Percentiles rank a stretch among this genome's conserved stretches.
These are phyloP conservation scores for Blomia tropicalis DNA, from an alignment of 2,888 invertebrate genomes.

Conservation along the genomic window DNA sequence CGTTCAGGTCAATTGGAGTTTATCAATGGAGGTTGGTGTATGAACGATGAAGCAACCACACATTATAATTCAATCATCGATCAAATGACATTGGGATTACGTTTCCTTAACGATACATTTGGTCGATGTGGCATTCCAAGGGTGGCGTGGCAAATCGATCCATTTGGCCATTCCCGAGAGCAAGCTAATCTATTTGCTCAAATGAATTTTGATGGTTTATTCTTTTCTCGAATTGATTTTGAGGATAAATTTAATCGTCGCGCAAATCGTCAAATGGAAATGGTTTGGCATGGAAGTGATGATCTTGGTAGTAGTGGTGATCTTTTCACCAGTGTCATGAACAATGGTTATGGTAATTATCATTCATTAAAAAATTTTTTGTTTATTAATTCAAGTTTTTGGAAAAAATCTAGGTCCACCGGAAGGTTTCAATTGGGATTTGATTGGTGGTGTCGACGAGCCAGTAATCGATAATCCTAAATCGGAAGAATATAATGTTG, in stretches of 20 bases:
- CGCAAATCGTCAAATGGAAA: constrained; percentile 50
- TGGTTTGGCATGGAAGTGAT: constrained; percentile 61
- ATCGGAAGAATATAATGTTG: constrained; percentile 19
- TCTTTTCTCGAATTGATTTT: constrained; percentile 71
- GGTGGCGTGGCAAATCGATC: constrained; percentile 50
- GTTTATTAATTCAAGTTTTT: background rate
- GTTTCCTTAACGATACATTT: constrained; percentile 31
- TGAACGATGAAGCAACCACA: constrained; percentile 43
- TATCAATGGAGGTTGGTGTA: constrained; percentile 31
- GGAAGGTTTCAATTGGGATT: constrained; percentile 8
- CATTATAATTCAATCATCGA: constrained; percentile 43
- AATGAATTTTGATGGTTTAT: constrained; percentile 74
- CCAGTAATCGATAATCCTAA: constrained; percentile 20
- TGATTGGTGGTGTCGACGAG: constrained; percentile 13
- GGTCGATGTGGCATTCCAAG: constrained; percentile 38
- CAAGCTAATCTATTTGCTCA: constrained; percentile 52
- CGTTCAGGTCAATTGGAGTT: constrained; percentile 35
- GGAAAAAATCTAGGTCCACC: constrained; percentile 14
- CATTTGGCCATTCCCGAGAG: constrained; percentile 71
- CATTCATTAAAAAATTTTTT: background rate
- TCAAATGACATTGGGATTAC: constrained; percentile 41
- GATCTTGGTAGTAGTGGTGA: constrained; percentile 37
- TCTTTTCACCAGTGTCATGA: constrained; percentile 66
- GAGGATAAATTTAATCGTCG: constrained; percentile 55
- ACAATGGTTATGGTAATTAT: constrained; percentile 7